A percentile compares a stretch with the other conserved stretches of the same genome.
Evolutionary conservation across 2,797 vertebrate species (phyloP).

Genomic region (Leptoclinus maculatus): DNA sequence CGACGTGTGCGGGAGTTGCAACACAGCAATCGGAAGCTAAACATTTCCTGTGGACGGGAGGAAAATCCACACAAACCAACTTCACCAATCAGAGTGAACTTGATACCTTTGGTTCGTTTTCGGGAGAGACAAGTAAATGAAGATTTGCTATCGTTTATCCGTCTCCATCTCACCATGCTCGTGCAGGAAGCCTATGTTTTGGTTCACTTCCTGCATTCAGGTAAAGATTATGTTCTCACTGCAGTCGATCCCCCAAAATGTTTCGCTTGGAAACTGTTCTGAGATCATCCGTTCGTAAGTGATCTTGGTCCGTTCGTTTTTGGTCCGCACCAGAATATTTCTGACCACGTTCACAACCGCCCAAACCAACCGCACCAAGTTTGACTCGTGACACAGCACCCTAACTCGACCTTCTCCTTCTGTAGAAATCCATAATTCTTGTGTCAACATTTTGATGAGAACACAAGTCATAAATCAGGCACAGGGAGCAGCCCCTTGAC

Average conservation of each 20-base stretch:
- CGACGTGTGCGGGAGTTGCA: not conserved
- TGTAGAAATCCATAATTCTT: constrained; percentile 1
- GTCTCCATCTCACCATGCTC: too few species aligned
- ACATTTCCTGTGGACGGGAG: not conserved
- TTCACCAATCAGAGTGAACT: not conserved
- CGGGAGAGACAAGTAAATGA: not conserved
- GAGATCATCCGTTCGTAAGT: not conserved
- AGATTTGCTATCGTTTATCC: not conserved
- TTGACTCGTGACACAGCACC: not conserved
- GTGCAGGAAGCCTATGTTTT: too few species aligned
- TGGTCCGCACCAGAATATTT: too few species aligned
- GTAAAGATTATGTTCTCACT: not conserved
- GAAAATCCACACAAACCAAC: not conserved
- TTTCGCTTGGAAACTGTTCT: not conserved
- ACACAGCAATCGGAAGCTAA: not conserved
- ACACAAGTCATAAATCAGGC: constrained; percentile 6
- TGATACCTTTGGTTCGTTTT: too few species aligned
- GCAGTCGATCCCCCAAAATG: not conserved
- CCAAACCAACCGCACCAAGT: not conserved
- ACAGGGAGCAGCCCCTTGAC: not conserved
- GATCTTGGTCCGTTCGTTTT: too few species aligned
- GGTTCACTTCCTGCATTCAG: too few species aligned
- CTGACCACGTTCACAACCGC: not conserved
- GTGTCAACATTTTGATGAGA: constrained; percentile 26
- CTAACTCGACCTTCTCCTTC: not conserved